Percentiles rank a stretch among this genome's conserved stretches.
phyloP scores from a whole-genome alignment of 1,140 invertebrate species.

The Marisa cornuarietis region DNA sequence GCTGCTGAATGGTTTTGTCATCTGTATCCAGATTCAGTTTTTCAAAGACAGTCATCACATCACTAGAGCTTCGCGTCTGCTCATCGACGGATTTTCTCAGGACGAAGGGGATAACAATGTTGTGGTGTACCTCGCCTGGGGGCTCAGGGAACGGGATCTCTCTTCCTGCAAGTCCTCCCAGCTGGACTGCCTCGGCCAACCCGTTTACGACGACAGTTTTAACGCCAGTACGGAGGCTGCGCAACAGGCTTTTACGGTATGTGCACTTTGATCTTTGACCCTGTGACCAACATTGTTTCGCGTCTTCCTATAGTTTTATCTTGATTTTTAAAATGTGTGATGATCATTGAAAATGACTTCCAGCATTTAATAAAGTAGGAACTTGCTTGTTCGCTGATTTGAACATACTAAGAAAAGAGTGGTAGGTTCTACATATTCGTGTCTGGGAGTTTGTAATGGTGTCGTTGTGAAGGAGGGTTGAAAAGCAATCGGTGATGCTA shows the following conservation, averaged over 20 bases:
- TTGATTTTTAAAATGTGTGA: too few relatives aligned
- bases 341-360: too few relatives aligned
- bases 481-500: too few relatives aligned
- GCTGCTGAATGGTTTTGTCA: neutral
- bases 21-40: constrained; percentile 8
- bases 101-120: constrained; percentile 7
- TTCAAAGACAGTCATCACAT: constrained; percentile 20
- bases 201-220: constrained; percentile 37
- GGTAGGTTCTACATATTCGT: too few relatives aligned
- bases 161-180: constrained; percentile 39
- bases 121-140: constrained; percentile 41
- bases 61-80: neutral
- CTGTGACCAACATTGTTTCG: too few relatives aligned
- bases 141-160: constrained; percentile 44
- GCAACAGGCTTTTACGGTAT: constrained; percentile 40
- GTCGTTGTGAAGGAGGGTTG: too few relatives aligned
- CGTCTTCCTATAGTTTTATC: too few relatives aligned
- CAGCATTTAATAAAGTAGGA: too few relatives aligned
- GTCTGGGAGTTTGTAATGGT: too few relatives aligned
- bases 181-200: constrained; percentile 34
- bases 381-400: too few relatives aligned
- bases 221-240: constrained; percentile 36
- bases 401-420: too few relatives aligned
- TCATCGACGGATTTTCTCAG: constrained; percentile 4
- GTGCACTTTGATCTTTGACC: neutral